Evolutionary conservation across 2,888 invertebrate genomes (phyloP).

Genomic region (Dromius quadrimaculatus): DNA sequence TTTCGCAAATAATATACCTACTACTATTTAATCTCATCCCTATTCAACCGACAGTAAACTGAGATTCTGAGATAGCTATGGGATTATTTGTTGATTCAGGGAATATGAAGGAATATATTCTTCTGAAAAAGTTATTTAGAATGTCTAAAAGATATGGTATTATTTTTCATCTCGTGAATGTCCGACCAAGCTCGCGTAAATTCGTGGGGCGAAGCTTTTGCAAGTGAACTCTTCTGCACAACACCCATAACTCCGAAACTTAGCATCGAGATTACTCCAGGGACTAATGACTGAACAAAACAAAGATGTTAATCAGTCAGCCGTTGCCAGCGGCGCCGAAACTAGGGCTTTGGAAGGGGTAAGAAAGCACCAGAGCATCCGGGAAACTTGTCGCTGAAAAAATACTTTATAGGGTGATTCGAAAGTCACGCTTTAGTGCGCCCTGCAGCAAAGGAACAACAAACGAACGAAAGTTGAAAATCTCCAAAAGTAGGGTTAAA

Average conservation of each 20-base stretch:
- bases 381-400: conserved; percentile 16
- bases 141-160: no score
- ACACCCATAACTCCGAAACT: conserved; percentile 61
- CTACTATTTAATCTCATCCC: no score
- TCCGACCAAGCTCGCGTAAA: conserved; percentile 5
- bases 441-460: not conserved
- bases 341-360: conserved; percentile 8
- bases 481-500: no score
- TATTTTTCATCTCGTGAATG: no score
- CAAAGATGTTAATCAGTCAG: conserved; percentile 62
- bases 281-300: conserved; percentile 61
- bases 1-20: no score
- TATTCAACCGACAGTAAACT: no score
- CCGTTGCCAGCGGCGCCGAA: conserved; percentile 57
- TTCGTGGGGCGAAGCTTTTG: not conserved
- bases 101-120: no score
- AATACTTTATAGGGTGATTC: conserved; percentile 36
- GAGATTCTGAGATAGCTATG: no score
- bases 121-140: no score
- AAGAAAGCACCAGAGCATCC: not conserved
- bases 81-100: no score
- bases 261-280: conserved; percentile 61
- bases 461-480: no score
- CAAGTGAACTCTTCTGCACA: no score
- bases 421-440: conserved; percentile 20